phyloP scores from a whole-genome alignment of 2,113 vertebrate species.

The Ifrita kowaldi region DNA sequence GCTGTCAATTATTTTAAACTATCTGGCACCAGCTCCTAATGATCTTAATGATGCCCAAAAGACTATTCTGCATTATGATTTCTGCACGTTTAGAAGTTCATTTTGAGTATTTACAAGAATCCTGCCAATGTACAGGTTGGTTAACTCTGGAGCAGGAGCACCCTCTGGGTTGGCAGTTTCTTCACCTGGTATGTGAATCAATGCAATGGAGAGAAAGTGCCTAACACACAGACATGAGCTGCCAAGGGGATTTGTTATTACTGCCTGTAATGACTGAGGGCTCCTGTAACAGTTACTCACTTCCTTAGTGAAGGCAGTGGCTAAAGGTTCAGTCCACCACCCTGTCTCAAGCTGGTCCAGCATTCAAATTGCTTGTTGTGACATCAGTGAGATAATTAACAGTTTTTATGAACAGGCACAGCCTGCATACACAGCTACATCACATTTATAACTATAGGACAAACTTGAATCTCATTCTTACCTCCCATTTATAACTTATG shows the following conservation, averaged over 20 bases:
- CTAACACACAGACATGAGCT: neutral
- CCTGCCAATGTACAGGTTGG: neutral
- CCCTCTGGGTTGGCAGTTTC: neutral
- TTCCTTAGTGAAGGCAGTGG: neutral
- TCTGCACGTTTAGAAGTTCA: neutral
- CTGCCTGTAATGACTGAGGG: neutral
- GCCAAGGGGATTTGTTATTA: neutral
- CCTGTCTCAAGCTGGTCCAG: neutral
- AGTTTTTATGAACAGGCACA: neutral
- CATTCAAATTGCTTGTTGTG: neutral
- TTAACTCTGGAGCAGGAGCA: neutral
- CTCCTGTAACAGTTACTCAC: rapidly evolving
- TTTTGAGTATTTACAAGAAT: neutral
- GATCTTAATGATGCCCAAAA: neutral
- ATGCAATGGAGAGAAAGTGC: neutral
- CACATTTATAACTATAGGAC: neutral
- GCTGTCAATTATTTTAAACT: neutral
- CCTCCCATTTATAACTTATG: neutral
- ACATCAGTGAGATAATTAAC: neutral
- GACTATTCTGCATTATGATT: neutral
- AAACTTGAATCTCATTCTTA: neutral
- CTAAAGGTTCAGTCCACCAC: neutral
- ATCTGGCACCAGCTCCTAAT: neutral
- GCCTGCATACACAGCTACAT: rapidly evolving
- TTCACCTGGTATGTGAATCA: neutral